Conservation (phyloP, 2,888 invertebrate species). For the Apodemia duryi region DNA sequence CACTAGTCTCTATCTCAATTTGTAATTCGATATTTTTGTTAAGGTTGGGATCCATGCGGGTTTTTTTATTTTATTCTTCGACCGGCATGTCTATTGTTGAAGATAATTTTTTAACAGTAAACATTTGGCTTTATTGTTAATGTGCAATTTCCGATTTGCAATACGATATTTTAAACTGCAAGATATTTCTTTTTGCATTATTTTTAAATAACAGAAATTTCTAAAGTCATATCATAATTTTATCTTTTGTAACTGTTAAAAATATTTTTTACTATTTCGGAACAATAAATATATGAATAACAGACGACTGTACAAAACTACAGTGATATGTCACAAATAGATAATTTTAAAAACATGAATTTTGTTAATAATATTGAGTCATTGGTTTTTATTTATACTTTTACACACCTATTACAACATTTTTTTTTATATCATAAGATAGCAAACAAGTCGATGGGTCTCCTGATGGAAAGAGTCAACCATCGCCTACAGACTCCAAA, state of each 20-base stretch:
- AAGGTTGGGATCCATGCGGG: constrained; percentile 36
- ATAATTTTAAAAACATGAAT: too few species aligned
- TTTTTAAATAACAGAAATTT: not conserved
- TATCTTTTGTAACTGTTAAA: not conserved
- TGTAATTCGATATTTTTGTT: constrained; percentile 67
- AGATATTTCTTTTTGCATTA: not conserved
- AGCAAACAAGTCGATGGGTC: too few species aligned
- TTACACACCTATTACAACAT: too few species aligned
- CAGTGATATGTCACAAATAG: too few species aligned
- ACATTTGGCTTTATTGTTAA: constrained; percentile 58
- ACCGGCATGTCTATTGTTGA: constrained; percentile 46
- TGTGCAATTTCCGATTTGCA: constrained; percentile 30
- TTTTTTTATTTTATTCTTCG: constrained; percentile 43
- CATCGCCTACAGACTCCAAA: too few species aligned
- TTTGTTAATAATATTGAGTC: too few species aligned
- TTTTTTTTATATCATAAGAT: too few species aligned
- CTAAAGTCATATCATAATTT: not conserved
- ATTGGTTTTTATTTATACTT: too few species aligned
- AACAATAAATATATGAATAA: too few species aligned
- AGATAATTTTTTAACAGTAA: constrained; percentile 72
- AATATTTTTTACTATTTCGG: too few species aligned
- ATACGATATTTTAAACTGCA: constrained; percentile 22
- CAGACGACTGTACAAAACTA: too few species aligned
- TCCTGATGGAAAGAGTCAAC: too few species aligned
- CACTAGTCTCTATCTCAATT: not conserved